A percentile compares a stretch with the other conserved stretches of the same genome.
These are phyloP conservation scores for Orussus abietinus DNA, from an alignment of 1,140 invertebrate genomes.

Conservation along the genomic window DNA sequence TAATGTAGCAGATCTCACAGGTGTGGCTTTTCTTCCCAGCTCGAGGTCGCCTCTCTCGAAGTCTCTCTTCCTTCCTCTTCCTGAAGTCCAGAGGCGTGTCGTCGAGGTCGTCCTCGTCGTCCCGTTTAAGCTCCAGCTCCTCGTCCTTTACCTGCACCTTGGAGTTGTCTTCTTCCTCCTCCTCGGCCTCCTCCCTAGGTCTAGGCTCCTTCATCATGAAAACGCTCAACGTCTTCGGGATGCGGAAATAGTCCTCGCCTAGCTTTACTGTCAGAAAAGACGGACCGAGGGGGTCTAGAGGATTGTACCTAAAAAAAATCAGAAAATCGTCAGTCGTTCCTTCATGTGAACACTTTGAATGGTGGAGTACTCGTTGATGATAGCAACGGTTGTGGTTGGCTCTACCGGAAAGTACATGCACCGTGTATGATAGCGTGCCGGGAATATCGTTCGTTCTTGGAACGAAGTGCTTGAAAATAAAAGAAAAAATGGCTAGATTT, in stretches of 20 bases:
- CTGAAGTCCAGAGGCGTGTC: constrained; percentile 24
- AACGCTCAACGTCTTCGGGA: constrained; percentile 38
- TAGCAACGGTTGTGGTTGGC: constrained; percentile 9
- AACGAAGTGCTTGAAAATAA: too few relatives aligned
- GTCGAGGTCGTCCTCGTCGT: constrained; percentile 22
- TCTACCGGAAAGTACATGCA: too few relatives aligned
- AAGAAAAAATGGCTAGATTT: too few relatives aligned
- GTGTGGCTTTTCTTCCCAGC: constrained; percentile 22
- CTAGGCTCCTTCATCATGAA: constrained; percentile 37
- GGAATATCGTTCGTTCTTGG: too few relatives aligned
- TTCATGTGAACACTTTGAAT: too few relatives aligned
- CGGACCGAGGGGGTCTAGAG: constrained; percentile 30
- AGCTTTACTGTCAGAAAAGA: constrained; percentile 37
- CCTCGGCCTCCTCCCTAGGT: constrained; percentile 16
- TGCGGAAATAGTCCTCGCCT: constrained; percentile 40
- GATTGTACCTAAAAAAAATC: constrained; percentile 42
- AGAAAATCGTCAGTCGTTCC: constrained; percentile 20
- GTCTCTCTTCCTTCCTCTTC: constrained; percentile 20
- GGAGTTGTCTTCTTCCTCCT: too few relatives aligned
- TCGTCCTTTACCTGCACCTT: constrained; percentile 3
- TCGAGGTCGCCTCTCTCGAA: not conserved
- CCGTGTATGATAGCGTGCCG: too few relatives aligned
- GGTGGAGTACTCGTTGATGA: too few relatives aligned
- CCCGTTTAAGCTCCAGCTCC: not conserved
- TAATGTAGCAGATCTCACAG: constrained; percentile 39